Conservation (phyloP, 2,113 vertebrate genomes). For the Mugil cephalus region DNA sequence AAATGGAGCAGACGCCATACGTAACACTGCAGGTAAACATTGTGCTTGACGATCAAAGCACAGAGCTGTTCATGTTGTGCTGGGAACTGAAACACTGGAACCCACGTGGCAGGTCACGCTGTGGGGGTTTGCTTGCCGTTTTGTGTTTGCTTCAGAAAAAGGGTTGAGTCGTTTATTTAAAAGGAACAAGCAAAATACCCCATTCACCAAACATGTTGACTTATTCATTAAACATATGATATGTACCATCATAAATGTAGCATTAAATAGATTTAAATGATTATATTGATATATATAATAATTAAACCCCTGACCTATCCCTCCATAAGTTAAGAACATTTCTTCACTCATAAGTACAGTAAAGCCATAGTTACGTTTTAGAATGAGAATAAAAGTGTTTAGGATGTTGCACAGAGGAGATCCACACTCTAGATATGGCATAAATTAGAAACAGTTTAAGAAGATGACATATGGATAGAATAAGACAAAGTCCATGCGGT, state of each 20-base stretch:
- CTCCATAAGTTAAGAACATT: background rate
- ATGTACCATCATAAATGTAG: too few relatives aligned
- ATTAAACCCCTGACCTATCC: background rate
- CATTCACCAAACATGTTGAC: too few relatives aligned
- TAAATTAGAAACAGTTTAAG: constrained; percentile 1
- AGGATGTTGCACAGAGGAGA: background rate
- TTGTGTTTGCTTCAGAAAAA: background rate
- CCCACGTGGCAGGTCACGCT: background rate
- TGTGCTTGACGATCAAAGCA: constrained; percentile 33
- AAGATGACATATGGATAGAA: background rate
- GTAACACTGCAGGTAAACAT: constrained; percentile 40
- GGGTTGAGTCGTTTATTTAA: too few relatives aligned
- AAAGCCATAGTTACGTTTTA: background rate
- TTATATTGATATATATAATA: too few relatives aligned
- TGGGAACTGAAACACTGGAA: background rate
- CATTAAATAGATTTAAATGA: too few relatives aligned
- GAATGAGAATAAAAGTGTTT: background rate
- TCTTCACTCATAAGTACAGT: background rate
- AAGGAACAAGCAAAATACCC: too few relatives aligned
- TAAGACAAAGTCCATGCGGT: background rate
- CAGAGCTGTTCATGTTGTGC: background rate
- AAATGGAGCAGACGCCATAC: background rate
- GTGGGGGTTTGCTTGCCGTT: background rate
- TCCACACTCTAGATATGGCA: background rate
- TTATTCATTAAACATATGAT: too few relatives aligned